Percentiles rank a stretch among this genome's conserved stretches.
These are phyloP conservation scores for Apeira syringaria DNA, from an alignment of 2,888 invertebrate species.

Conservation along the genomic window DNA sequence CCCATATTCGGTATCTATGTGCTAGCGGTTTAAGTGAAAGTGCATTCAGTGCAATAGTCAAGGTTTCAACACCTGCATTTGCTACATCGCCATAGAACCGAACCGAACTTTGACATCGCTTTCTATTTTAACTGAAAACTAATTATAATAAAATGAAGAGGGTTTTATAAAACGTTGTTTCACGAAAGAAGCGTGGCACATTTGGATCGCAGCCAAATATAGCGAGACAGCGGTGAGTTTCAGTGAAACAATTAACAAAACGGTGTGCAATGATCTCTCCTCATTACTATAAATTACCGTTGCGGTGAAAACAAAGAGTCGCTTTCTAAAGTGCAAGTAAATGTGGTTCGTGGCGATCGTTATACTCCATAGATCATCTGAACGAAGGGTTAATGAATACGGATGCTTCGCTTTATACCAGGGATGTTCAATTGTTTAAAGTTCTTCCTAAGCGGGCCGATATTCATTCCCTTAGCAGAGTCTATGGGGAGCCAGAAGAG, in stretches of 20 bases:
- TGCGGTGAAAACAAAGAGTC: slow-evolving; percentile 77
- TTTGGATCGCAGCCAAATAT: slow-evolving; percentile 58
- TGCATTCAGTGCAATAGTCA: slow-evolving; percentile 52
- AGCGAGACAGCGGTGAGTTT: slow-evolving; percentile 43
- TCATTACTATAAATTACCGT: slow-evolving; percentile 70
- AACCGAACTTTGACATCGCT: slow-evolving; percentile 4
- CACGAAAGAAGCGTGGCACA: slow-evolving; percentile 46
- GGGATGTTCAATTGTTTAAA: no score
- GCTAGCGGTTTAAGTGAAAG: slow-evolving; percentile 62
- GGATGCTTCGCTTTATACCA: slow-evolving; percentile 55
- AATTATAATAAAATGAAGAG: slow-evolving; percentile 44
- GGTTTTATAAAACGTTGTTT: slow-evolving; percentile 36
- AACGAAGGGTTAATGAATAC: slow-evolving; percentile 55
- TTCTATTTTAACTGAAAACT: slow-evolving; percentile 23
- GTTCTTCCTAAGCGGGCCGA: no score
- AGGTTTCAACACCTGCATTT: slow-evolving; percentile 57
- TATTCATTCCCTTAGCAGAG: no score
- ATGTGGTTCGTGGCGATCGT: slow-evolving; percentile 40
- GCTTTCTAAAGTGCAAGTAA: slow-evolving; percentile 74
- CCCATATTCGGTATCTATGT: slow-evolving; percentile 45
- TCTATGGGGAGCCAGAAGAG: no score
- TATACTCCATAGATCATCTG: slow-evolving; percentile 55
- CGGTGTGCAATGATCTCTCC: slow-evolving; percentile 68
- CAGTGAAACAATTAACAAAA: slow-evolving; percentile 63
- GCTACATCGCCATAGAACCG: slow-evolving; percentile 26